A percentile compares a stretch with the other conserved stretches of the same genome.
phyloP scores from a whole-genome alignment of 2,888 invertebrate genomes.

The Athalia rosae region DNA sequence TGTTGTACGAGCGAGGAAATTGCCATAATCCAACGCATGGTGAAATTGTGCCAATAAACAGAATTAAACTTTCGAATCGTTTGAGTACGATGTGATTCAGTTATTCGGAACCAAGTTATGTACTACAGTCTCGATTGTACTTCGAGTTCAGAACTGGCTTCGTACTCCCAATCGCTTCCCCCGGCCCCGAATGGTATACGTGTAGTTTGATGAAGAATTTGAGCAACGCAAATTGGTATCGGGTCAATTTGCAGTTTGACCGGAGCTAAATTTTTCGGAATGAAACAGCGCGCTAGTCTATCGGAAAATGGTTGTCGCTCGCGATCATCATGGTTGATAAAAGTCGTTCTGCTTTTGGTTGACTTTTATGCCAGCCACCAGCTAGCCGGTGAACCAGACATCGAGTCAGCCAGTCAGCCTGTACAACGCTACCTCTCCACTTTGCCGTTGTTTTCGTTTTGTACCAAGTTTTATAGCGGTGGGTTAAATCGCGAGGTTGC shows the following conservation, averaged over 20 bases:
- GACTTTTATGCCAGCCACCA: slow-evolving; percentile 18
- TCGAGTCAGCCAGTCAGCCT: slow-evolving; percentile 33
- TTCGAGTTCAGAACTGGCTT: neutral
- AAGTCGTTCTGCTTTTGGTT: slow-evolving; percentile 10
- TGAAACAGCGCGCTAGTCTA: neutral
- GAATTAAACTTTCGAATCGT: slow-evolving; percentile 22
- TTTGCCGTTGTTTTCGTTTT: slow-evolving; percentile 63
- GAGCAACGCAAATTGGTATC: neutral
- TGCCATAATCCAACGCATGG: slow-evolving; percentile 27
- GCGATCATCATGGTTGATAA: slow-evolving; percentile 28
- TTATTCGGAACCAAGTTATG: slow-evolving; percentile 1
- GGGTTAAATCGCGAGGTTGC: slow-evolving; percentile 64
- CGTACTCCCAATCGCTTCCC: neutral
- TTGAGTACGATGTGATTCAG: neutral
- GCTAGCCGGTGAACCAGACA: neutral
- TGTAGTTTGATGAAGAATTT: too few species aligned
- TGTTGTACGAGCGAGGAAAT: slow-evolving; percentile 26
- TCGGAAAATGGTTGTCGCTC: slow-evolving; percentile 14
- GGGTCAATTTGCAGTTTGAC: neutral
- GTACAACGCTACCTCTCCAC: slow-evolving; percentile 18
- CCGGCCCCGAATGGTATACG: neutral
- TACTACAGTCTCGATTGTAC: neutral
- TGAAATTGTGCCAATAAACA: slow-evolving; percentile 21
- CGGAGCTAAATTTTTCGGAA: neutral
- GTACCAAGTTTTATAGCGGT: slow-evolving; percentile 63